These are phyloP conservation scores for Coecobrya sp. DNA, from an alignment of 2,888 invertebrate species.

Conservation along the genomic window DNA sequence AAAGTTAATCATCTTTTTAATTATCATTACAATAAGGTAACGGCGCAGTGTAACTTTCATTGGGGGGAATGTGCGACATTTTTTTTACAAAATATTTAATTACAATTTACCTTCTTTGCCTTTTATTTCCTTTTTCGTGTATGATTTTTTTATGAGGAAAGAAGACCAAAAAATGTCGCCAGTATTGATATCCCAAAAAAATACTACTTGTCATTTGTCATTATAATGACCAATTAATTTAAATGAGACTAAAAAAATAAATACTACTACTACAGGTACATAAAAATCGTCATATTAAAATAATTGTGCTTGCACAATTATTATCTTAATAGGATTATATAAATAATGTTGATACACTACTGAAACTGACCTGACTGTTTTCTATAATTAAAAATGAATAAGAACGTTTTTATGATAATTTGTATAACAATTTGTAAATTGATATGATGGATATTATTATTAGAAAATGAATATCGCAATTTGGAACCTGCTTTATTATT, in stretches of 20 bases:
- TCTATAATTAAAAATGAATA: background rate
- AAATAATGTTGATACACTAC: background rate
- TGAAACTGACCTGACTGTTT: slow-evolving; percentile 22
- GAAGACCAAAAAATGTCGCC: slow-evolving; percentile 12
- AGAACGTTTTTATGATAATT: background rate
- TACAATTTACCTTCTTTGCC: background rate
- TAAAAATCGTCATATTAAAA: too few relatives aligned
- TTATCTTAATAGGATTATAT: background rate
- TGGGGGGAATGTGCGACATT: background rate
- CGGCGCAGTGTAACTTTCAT: too few relatives aligned
- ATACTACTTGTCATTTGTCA: background rate
- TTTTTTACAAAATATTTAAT: background rate
- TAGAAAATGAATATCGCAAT: too few relatives aligned
- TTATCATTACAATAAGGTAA: too few relatives aligned
- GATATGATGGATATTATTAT: too few relatives aligned
- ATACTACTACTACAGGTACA: background rate
- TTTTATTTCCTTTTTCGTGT: background rate
- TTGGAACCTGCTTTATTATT: too few relatives aligned
- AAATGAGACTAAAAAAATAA: background rate
- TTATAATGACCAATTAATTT: too few relatives aligned
- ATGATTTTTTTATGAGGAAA: background rate
- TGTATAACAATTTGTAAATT: too few relatives aligned
- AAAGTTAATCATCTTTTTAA: too few relatives aligned
- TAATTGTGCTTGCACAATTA: background rate
- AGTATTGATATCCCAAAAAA: slow-evolving; percentile 24